Evolutionary conservation across 2,113 vertebrate species (phyloP).

Genomic region (Otus sunia): DNA sequence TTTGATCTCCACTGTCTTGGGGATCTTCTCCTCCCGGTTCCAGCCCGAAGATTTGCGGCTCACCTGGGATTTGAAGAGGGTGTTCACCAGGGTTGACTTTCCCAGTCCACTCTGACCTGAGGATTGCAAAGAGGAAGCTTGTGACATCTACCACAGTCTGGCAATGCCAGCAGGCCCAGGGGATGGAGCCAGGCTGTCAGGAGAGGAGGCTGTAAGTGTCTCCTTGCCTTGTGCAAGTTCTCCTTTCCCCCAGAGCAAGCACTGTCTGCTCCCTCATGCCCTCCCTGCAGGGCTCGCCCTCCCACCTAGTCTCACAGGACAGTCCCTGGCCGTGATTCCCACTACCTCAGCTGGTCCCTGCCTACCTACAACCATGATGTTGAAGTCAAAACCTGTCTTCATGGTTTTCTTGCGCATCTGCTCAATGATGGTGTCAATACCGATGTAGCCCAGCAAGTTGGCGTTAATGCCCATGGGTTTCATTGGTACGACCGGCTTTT

Average conservation of each 20-base stretch:
- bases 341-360: background rate
- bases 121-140: background rate
- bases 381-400: constrained; percentile 98
- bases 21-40: constrained; percentile 93
- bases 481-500: constrained; percentile 90
- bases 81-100: constrained; percentile 93
- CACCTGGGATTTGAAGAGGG: constrained; percentile 96
- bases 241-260: background rate
- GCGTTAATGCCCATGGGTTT: constrained; percentile 87
- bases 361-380: constrained; percentile 97
- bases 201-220: background rate
- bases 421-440: constrained; percentile 96
- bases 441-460: constrained; percentile 90
- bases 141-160: background rate
- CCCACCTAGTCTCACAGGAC: background rate
- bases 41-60: constrained; percentile 91
- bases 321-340: background rate
- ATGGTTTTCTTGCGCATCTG: constrained; percentile 99
- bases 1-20: constrained; percentile 95
- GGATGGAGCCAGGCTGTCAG: background rate
- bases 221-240: background rate
- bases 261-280: background rate
- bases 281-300: background rate
- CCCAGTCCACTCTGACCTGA: constrained; percentile 92
- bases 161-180: background rate